Percentiles rank a stretch among this genome's conserved stretches.
These are phyloP conservation scores for Melikaiella ostensackeni DNA, from an alignment of 2,888 invertebrate genomes.

Conservation along the genomic window DNA sequence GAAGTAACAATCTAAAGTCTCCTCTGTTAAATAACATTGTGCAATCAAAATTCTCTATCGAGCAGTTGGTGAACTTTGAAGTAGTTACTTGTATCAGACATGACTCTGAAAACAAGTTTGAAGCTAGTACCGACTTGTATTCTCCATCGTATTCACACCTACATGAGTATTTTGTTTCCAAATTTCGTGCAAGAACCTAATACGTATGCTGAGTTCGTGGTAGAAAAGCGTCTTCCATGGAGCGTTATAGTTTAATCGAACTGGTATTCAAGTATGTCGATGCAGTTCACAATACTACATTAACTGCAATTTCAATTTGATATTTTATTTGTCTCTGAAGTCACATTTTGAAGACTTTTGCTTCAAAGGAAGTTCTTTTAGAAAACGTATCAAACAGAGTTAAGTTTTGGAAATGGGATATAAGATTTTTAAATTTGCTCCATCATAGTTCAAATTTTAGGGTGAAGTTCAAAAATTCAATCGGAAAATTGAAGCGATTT, in stretches of 20 bases:
- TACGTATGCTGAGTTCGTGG: conserved; percentile 52
- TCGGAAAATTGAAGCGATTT: no score
- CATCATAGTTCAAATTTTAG: no score
- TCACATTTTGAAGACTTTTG: not conserved
- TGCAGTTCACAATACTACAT: not conserved
- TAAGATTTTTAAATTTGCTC: no score
- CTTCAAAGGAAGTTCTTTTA: not conserved
- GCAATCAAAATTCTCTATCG: not conserved
- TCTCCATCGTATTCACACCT: conserved; percentile 40
- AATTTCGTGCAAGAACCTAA: conserved; percentile 60
- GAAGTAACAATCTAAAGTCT: not conserved
- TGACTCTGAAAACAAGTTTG: conserved; percentile 5
- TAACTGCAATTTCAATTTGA: not conserved
- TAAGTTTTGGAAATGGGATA: no score
- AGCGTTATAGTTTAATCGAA: not conserved
- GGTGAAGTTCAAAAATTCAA: no score
- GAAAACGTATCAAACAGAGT: not conserved
- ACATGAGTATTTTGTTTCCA: conserved; percentile 46
- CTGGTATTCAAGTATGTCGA: not conserved
- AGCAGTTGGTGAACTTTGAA: not conserved
- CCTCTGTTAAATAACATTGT: not conserved
- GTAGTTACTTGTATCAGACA: conserved; percentile 19
- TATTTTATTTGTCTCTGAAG: not conserved
- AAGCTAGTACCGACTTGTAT: conserved; percentile 20
- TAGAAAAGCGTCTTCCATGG: no score